Evolutionary conservation across 2,888 invertebrate species (phyloP).

Genomic region (Drosophila kambysellisi): DNA sequence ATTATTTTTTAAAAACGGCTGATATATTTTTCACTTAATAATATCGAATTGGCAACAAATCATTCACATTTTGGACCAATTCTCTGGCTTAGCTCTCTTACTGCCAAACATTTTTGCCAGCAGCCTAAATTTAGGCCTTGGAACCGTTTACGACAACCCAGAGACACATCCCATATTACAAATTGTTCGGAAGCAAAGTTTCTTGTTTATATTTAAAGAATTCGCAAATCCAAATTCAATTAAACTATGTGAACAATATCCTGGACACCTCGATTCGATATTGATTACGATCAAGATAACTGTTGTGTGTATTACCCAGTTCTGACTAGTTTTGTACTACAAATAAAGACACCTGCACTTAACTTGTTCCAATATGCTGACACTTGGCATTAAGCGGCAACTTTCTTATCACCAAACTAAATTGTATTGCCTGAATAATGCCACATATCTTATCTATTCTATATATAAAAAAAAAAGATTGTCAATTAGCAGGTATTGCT

Average conservation of each 20-base stretch:
- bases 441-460: slow-evolving; percentile 39
- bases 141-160: background rate
- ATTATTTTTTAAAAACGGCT: too few species aligned
- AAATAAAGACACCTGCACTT: background rate
- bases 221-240: background rate
- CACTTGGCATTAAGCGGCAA: slow-evolving; percentile 20
- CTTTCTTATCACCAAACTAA: slow-evolving; percentile 40
- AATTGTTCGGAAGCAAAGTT: too few species aligned
- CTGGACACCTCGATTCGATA: background rate
- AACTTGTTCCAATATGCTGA: background rate
- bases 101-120: background rate
- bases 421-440: slow-evolving; percentile 24
- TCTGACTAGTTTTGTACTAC: background rate
- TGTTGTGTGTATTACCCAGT: background rate
- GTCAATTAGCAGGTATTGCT: slow-evolving; percentile 3
- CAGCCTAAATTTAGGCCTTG: background rate
- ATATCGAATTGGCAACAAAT: too few species aligned
- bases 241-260: background rate
- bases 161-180: too few species aligned
- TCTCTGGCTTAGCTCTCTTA: too few species aligned
- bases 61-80: too few species aligned
- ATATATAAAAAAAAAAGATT: slow-evolving; percentile 5
- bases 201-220: too few species aligned
- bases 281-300: background rate
- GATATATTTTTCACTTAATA: too few species aligned